Evolutionary conservation across 2,797 vertebrate genomes (phyloP), one percentile per base, ranked within the genome.

Genomic region (Clarias fuscus): DNA sequence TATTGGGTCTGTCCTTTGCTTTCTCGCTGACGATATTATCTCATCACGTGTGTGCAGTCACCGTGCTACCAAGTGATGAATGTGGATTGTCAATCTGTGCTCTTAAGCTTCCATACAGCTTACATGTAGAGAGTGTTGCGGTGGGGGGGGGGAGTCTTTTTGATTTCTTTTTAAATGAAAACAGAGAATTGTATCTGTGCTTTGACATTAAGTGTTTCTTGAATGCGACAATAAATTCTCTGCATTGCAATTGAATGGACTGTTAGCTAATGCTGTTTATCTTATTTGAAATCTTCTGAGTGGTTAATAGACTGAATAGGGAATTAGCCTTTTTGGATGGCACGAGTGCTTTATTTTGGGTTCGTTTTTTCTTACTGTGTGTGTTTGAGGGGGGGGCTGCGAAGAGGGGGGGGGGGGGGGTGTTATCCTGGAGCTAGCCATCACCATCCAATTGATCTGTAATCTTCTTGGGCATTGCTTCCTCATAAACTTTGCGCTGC

Each of bases 391-490:
- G 77, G 43, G 53, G 2, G 14, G 59, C n/a, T n/a, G n/a, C n/a
- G n/a, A n/a, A n/a, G n/a, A 61, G 24, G 70, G 4, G 53, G 2
- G 14, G 59, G 30, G 58, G 67, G 43, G 62, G 14, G 64, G 1
- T 59, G 3, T 40, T 70, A 7, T 88, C 56, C 73, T 68, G 58
- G 75, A 76, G 78, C 67, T 64, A 67, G 64, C 10, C 67, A 33
- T 85, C 85, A 82, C 62, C 24, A 6, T 58, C 58, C 73, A 87
- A 88, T 91, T 88, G 91, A 90, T 88, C 87, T 85, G 30, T 75
- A 22, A 76, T 77, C 84, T 89, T 85, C 88, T 89, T 88, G 77
- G 73, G 65, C 67, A 59, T 27, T 40, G 40, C 79, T 18, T 75
- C 72, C 77, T 85, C 53, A 79, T 77, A 85, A 75, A 86, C 67